phyloP scores from a whole-genome alignment of 1,140 invertebrate species.

The Apocrypta bakeri region DNA sequence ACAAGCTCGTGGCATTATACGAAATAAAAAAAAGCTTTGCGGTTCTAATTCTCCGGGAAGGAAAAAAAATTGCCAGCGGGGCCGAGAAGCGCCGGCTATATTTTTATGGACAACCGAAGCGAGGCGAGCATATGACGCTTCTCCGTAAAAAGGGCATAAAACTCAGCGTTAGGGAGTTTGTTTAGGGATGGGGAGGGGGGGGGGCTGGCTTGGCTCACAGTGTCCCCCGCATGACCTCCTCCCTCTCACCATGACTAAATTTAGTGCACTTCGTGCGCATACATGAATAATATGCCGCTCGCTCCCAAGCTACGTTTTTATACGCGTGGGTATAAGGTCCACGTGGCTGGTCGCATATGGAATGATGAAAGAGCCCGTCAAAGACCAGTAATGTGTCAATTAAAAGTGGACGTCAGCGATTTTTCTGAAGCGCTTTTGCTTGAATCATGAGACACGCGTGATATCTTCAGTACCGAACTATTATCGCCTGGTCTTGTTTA shows the following conservation, averaged over 20 bases:
- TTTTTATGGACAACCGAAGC: slow-evolving; percentile 50
- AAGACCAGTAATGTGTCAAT: slow-evolving; percentile 38
- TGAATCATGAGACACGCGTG: neutral
- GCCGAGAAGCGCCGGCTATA: slow-evolving; percentile 32
- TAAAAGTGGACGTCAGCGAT: slow-evolving; percentile 20
- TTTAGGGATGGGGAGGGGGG: neutral
- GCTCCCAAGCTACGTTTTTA: slow-evolving; percentile 5
- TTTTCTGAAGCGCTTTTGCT: neutral
- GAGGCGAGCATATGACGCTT: slow-evolving; percentile 61
- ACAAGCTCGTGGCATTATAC: neutral
- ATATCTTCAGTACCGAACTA: neutral
- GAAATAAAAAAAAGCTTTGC: no score
- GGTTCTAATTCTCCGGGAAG: slow-evolving; percentile 5
- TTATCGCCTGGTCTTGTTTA: no score
- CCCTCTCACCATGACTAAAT: slow-evolving; percentile 65
- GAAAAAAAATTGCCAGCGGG: slow-evolving; percentile 10
- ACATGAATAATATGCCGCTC: slow-evolving; percentile 64
- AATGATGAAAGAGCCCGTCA: neutral
- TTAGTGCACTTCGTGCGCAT: slow-evolving; percentile 66
- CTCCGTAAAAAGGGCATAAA: slow-evolving; percentile 67
- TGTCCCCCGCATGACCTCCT: slow-evolving; percentile 62
- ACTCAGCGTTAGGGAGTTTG: slow-evolving; percentile 56
- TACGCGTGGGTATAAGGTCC: neutral
- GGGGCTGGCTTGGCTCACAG: slow-evolving; percentile 32
- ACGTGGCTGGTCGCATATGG: slow-evolving; percentile 9